Percentiles rank a stretch among this genome's conserved stretches.
Conservation (phyloP, 1,140 invertebrate species). For the Ceratitis capitata region DNA sequence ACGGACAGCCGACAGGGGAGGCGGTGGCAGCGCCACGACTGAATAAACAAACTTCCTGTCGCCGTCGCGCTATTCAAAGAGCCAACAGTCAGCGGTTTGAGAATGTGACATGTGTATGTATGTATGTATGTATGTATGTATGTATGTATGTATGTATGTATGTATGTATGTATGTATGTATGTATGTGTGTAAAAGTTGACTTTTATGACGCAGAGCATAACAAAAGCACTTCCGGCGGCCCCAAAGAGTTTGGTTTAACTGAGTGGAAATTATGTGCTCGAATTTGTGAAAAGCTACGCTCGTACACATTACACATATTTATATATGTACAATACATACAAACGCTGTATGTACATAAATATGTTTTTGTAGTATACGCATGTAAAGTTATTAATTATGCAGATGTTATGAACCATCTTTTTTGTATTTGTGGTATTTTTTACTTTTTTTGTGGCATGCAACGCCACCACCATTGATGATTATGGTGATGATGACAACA, state of each 20-base stretch:
- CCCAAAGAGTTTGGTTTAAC: neutral
- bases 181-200: neutral
- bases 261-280: neutral
- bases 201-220: neutral
- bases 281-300: neutral
- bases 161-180: no score
- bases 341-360: neutral
- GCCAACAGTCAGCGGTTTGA: neutral
- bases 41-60: conserved; percentile 33
- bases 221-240: conserved; percentile 26
- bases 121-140: neutral
- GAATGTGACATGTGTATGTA: neutral
- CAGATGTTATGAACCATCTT: neutral
- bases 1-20: neutral
- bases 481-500: neutral
- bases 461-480: neutral
- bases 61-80: neutral
- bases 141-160: neutral
- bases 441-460: neutral
- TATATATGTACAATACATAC: neutral
- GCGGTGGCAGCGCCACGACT: neutral
- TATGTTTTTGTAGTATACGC: neutral
- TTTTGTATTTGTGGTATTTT: neutral
- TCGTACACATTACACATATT: neutral
- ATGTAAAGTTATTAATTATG: neutral